Evolutionary conservation across 2,888 invertebrate genomes (phyloP).

Genomic region (Andricus curvator): DNA sequence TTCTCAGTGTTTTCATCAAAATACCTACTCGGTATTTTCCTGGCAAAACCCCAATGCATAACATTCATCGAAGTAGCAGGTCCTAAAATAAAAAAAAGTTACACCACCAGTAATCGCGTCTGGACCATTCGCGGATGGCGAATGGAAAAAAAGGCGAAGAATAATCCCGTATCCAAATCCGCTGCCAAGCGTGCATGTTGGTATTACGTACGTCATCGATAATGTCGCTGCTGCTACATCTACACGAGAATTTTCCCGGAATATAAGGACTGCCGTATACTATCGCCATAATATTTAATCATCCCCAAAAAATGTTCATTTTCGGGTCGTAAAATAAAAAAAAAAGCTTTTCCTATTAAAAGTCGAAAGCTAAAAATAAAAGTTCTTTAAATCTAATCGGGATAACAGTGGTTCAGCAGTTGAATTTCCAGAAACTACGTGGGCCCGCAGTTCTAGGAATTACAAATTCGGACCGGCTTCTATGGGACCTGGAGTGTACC

Average conservation of each 20-base stretch:
- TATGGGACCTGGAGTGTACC: too few relatives aligned
- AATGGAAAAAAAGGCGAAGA: slow-evolving; percentile 41
- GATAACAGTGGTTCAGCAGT: too few relatives aligned
- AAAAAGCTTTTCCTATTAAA: too few relatives aligned
- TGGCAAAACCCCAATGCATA: slow-evolving; percentile 40
- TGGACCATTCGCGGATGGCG: slow-evolving; percentile 34
- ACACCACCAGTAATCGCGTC: slow-evolving; percentile 48
- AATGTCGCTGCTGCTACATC: slow-evolving; percentile 41
- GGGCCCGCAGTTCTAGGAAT: too few relatives aligned
- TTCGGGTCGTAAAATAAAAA: background rate
- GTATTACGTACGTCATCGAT: slow-evolving; percentile 37
- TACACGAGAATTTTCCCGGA: background rate
- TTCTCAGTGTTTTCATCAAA: background rate
- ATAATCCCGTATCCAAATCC: slow-evolving; percentile 12
- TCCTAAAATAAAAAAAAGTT: slow-evolving; percentile 47
- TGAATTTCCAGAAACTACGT: too few relatives aligned
- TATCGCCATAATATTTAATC: background rate
- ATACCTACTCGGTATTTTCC: slow-evolving; percentile 8
- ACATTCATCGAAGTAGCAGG: slow-evolving; percentile 41
- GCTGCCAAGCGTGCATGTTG: slow-evolving; percentile 41
- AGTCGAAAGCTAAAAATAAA: too few relatives aligned
- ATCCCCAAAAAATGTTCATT: background rate
- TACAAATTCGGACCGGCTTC: too few relatives aligned
- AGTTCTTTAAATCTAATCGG: too few relatives aligned
- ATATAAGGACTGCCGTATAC: background rate